Evolutionary conservation across 2,797 vertebrate species (phyloP).

Genomic region (Sebastes vulpes): DNA sequence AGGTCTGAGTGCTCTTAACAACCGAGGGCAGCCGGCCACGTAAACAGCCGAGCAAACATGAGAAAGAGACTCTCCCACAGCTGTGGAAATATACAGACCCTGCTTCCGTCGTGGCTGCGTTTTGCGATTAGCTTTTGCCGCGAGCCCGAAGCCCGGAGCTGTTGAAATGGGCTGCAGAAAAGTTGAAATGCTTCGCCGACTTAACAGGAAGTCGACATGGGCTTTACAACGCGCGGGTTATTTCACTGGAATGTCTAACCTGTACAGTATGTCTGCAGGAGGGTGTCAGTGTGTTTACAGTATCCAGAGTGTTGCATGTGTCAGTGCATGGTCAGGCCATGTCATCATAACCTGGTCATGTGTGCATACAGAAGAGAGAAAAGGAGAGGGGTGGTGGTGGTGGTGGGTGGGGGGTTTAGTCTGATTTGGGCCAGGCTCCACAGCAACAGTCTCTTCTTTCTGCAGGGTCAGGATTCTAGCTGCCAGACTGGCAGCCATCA

Average conservation of each 20-base stretch:
- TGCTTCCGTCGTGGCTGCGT: conserved; percentile 18
- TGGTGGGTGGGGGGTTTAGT: conserved; percentile 26
- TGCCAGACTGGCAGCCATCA: conserved; percentile 89
- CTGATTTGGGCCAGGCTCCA: conserved; percentile 76
- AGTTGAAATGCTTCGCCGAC: conserved; percentile 34
- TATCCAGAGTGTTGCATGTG: conserved; percentile 1
- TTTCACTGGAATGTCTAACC: conserved; percentile 29
- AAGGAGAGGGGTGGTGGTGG: not conserved
- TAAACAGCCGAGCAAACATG: conserved; percentile 69
- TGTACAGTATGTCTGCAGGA: conserved; percentile 13
- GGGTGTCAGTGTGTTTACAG: conserved; percentile 21
- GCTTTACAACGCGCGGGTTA: conserved; percentile 16
- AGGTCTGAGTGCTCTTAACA: conserved; percentile 82
- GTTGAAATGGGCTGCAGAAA: conserved; percentile 27
- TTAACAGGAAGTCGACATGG: conserved; percentile 44
- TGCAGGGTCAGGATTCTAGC: conserved; percentile 87
- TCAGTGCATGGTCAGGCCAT: conserved; percentile 4
- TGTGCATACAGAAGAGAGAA: conserved; percentile 15
- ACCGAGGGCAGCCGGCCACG: conserved; percentile 72
- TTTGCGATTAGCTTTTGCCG: conserved; percentile 24
- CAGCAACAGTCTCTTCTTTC: conserved; percentile 81
- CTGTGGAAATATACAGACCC: conserved; percentile 47
- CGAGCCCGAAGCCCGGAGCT: conserved; percentile 16
- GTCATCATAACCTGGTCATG: conserved; percentile 5
- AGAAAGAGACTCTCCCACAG: conserved; percentile 42